A percentile compares a stretch with the other conserved stretches of the same genome.
phyloP scores from a whole-genome alignment of 2,113 vertebrate genomes.

The Tinamus guttatus region DNA sequence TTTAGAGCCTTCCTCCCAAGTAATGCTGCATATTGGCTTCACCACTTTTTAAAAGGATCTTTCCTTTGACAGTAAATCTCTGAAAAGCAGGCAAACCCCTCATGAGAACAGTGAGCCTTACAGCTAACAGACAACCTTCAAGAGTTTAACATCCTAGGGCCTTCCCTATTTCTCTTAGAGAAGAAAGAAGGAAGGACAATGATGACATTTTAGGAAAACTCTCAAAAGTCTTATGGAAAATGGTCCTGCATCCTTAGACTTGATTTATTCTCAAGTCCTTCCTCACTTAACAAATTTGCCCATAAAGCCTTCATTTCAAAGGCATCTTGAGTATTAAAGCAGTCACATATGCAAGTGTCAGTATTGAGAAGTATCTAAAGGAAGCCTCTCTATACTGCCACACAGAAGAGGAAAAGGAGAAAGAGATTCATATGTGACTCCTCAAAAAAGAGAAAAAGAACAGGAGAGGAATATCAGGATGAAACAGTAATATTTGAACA shows the following conservation, averaged over 20 bases:
- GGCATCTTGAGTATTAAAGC: slow-evolving; percentile 71
- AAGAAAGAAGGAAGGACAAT: background rate
- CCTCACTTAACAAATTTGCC: slow-evolving; percentile 34
- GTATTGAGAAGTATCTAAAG: slow-evolving; percentile 25
- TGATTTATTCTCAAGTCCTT: slow-evolving; percentile 13
- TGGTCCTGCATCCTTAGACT: background rate
- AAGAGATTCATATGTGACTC: background rate
- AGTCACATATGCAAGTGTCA: slow-evolving; percentile 67
- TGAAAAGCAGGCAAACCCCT: slow-evolving; percentile 36
- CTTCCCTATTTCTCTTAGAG: background rate
- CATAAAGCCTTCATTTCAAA: slow-evolving; percentile 75
- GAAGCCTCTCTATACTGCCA: slow-evolving; percentile 57
- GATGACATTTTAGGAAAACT: background rate
- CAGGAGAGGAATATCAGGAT: background rate
- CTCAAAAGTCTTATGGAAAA: slow-evolving; percentile 47
- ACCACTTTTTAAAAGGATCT: background rate
- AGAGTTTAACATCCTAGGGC: background rate
- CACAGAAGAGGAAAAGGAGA: background rate
- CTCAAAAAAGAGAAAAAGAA: slow-evolving; percentile 3
- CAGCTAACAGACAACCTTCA: slow-evolving; percentile 5
- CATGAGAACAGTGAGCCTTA: slow-evolving; percentile 1
- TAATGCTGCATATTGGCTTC: background rate
- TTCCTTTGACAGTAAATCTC: slow-evolving; percentile 30
- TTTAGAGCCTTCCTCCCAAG: background rate
- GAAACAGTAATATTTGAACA: background rate